A percentile compares a stretch with the other conserved stretches of the same genome.
phyloP scores from a whole-genome alignment of 2,888 invertebrate genomes.

The Cinara cedri region DNA sequence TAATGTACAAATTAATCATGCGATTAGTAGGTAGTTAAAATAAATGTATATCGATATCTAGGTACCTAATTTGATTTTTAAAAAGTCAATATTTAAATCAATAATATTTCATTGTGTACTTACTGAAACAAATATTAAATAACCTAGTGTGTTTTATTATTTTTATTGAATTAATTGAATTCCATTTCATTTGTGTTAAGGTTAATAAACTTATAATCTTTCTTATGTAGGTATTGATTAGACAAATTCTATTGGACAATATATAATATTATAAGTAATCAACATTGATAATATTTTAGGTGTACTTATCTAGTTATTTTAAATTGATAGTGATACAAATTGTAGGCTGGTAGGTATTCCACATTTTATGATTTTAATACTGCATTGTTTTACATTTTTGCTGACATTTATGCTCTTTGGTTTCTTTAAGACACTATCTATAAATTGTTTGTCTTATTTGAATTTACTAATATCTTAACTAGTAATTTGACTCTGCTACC shows the following conservation, averaged over 20 bases:
- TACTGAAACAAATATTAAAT: too few species aligned
- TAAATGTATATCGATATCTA: too few species aligned
- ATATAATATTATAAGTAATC: conserved; percentile 11
- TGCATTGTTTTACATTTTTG: too few species aligned
- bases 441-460: background rate
- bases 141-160: too few species aligned
- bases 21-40: too few species aligned
- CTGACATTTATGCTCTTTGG: too few species aligned
- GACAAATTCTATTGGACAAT: background rate
- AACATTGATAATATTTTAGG: background rate
- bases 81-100: too few species aligned
- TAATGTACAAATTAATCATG: too few species aligned
- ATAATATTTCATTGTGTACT: too few species aligned
- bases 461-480: too few species aligned
- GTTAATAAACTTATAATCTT: background rate
- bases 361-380: background rate
- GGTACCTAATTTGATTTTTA: too few species aligned
- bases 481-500: too few species aligned
- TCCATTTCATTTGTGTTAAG: background rate
- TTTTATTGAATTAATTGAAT: background rate
- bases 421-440: background rate
- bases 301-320: background rate
- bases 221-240: background rate
- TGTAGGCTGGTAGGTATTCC: background rate
- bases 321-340: background rate